A percentile compares a stretch with the other conserved stretches of the same genome.
phyloP scores from a whole-genome alignment of 2,888 invertebrate genomes.

The Taphrorychus bicolor region DNA sequence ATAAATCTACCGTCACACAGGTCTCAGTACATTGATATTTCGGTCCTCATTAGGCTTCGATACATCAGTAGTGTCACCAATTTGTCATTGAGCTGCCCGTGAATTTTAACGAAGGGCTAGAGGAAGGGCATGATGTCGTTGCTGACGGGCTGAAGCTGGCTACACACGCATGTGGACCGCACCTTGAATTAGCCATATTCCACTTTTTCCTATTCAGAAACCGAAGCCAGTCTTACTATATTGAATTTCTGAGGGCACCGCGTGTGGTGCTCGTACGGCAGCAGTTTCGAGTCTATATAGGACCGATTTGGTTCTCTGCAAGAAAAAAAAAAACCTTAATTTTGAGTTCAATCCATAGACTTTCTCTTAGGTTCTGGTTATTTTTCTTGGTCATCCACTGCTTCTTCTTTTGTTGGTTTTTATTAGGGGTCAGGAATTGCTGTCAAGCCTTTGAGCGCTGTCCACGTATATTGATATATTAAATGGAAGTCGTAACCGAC shows the following conservation, averaged over 20 bases:
- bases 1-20: too few relatives aligned
- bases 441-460: conserved; percentile 69
- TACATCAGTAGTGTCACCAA: too few relatives aligned
- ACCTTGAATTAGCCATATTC: conserved; percentile 40
- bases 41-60: too few relatives aligned
- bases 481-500: conserved; percentile 65
- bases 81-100: too few relatives aligned
- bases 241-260: conserved; percentile 67
- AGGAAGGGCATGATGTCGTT: neutral
- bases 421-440: conserved; percentile 77
- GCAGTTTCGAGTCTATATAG: conserved; percentile 50
- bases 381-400: too few relatives aligned
- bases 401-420: too few relatives aligned
- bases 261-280: conserved; percentile 62
- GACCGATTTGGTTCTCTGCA: conserved; percentile 41
- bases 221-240: conserved; percentile 46
- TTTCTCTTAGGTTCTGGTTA: too few relatives aligned
- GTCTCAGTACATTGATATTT: too few relatives aligned
- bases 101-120: too few relatives aligned
- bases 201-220: conserved; percentile 46
- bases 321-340: conserved; percentile 1
- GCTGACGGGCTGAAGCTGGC: conserved; percentile 9
- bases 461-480: conserved; percentile 69
- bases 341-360: too few relatives aligned
- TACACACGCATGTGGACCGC: conserved; percentile 39